Conservation (phyloP, 2,888 invertebrate species). For the Nudaria mundana region DNA sequence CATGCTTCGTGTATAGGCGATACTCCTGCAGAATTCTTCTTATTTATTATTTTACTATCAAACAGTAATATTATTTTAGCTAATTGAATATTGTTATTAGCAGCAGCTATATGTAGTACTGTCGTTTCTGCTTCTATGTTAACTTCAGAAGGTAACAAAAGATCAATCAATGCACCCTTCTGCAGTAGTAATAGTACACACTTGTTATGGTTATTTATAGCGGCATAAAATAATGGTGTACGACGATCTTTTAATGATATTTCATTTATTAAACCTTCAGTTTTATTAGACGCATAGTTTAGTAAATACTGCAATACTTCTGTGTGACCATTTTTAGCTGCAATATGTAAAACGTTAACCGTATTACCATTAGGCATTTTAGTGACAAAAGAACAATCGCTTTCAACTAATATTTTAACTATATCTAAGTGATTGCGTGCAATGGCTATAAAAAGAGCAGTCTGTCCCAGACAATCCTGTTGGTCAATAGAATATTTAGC, state of each 20-base stretch:
- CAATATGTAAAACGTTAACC: conserved; percentile 39
- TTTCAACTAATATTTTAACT: conserved; percentile 53
- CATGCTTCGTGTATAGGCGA: conserved; percentile 56
- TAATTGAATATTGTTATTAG: conserved; percentile 46
- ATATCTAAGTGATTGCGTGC: conserved; percentile 50
- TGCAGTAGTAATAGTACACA: conserved; percentile 30
- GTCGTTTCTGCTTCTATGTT: conserved; percentile 28
- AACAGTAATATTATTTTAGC: conserved; percentile 44
- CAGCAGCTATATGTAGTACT: conserved; percentile 56
- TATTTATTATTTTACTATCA: conserved; percentile 44
- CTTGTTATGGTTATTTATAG: conserved; percentile 8
- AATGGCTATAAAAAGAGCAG: conserved; percentile 64
- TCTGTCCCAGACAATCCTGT: conserved; percentile 54
- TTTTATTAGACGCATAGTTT: conserved; percentile 41
- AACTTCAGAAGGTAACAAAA: background rate
- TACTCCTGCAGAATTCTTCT: conserved; percentile 4
- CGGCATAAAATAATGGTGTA: conserved; percentile 17
- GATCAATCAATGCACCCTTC: conserved; percentile 27
- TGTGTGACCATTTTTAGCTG: conserved; percentile 60
- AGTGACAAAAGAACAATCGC: conserved; percentile 45
- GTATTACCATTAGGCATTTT: background rate
- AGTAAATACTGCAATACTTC: conserved; percentile 18
- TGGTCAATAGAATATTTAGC: conserved; percentile 42
- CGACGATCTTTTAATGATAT: background rate
- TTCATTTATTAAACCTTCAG: conserved; percentile 17